Evolutionary conservation across 2,797 vertebrate species (phyloP), one percentile per base, ranked within the genome.

Genomic region (Buphagus erythrorhynchus): DNA sequence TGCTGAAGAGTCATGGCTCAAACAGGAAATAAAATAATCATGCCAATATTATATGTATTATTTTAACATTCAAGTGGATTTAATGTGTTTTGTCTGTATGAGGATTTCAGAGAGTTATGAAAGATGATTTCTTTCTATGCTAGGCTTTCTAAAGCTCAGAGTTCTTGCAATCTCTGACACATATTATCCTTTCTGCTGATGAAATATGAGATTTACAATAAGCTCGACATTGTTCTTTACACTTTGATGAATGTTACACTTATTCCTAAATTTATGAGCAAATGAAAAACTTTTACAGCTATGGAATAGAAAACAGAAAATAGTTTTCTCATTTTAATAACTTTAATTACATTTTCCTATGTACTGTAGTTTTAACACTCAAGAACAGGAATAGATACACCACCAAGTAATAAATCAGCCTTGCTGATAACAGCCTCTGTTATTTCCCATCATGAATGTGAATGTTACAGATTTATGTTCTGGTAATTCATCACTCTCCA

Each of bases 381-480:
- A 33, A 0, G 3, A 88, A 38, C 42, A 84, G 46, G 46, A 87
- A 79, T 49, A 90, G 63, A 80, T 52, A 68, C 20, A 62, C 40
- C 40, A 90, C 49, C 36, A 86, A 91, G 78, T 35, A 95, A 96
- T 95, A 95, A 94, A 97, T 95, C 84, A 95, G 21, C 51, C 38
- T 93, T 95, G 88, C 74, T 31, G 51, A 93, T 89, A 51, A 51
- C 49, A 51, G 49, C 61, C 92, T 88, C 74, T 92, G 28, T 84
- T 94, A 73, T 87, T 94, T 62, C 86, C 82, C 76, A 74, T 52
- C 31, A 33, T 31, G 46, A 92, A 20, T 90, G 75, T 90, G 77
- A 93, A 83, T 48, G 46, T 18, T 95, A 71, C 11, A 95, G 82
- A 87, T 81, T 93, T 85, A 79, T 93, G 43, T 95, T 92, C 63